phyloP scores from a whole-genome alignment of 1,140 invertebrate species.

The Melanaphis sacchari region DNA sequence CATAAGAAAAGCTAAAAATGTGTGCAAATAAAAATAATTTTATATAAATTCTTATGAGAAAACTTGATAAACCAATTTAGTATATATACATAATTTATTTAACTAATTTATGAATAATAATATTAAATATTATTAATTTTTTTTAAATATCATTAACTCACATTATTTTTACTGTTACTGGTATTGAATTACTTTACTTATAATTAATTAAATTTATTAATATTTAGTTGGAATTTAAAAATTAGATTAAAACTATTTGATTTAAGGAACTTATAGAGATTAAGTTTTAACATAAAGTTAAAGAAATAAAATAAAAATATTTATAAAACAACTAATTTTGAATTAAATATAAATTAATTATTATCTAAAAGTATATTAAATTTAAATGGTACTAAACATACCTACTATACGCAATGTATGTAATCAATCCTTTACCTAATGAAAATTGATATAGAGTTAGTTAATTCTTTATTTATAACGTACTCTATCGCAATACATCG shows the following conservation, averaged over 20 bases:
- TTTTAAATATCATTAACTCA: not conserved
- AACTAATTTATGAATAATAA: too few relatives aligned
- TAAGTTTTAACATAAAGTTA: not conserved
- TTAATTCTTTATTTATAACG: not conserved
- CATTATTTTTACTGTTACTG: not conserved
- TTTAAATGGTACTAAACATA: not conserved
- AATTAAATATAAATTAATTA: not conserved
- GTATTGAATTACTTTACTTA: not conserved
- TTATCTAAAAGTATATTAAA: not conserved
- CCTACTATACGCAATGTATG: not conserved
- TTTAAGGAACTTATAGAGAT: not conserved
- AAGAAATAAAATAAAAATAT: not conserved
- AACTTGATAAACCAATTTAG: not conserved
- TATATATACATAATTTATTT: not conserved
- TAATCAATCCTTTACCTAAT: not conserved
- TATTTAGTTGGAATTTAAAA: not conserved
- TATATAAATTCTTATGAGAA: not conserved
- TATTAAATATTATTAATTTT: too few relatives aligned
- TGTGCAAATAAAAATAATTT: too few relatives aligned
- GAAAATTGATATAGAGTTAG: not conserved
- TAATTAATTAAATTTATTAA: not conserved
- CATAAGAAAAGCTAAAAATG: too few relatives aligned
- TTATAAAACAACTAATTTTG: not conserved
- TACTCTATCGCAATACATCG: not conserved
- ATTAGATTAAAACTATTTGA: not conserved